Base-by-base conservation (phyloP, 2,888 invertebrate genomes). In the Anoncus sp. region DNA sequence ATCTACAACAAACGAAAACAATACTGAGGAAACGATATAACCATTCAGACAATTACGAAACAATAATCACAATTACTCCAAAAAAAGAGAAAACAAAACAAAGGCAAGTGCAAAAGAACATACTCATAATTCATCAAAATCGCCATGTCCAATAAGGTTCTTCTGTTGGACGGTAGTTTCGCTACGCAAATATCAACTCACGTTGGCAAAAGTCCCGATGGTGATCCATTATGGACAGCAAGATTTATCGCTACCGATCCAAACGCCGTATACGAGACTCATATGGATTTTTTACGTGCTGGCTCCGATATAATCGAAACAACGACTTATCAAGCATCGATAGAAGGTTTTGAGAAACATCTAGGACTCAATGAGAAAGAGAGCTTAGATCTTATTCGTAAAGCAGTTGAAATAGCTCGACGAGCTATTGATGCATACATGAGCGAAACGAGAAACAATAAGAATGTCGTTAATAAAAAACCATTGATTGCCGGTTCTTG, bases 171-270 rank as follows among this genome's bases (percentile, higher is more conserved):
- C 82, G 97, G 97, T 0, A 97, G 97, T 3, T 97, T 97, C 90
- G 96, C 96, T 12, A 95, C 96, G 9, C 97, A 97, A 91, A 92
- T 97, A 82, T 94, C 95, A 2, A 94, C 94, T 62, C 95, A 96
- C 90, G 95, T 96, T 20, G 94, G 95, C 0, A 93, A 95, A 82
- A 94, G 94, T 70, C 95, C 97, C 74, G 96, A 97, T 89, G 96
- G 96, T 0, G 97, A 98, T 90, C 97, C 97, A 0, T 91, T 98
- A 38, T 98, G 98, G 98, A 97, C 97, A 86, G 95, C 97, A 5
- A 93, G 96, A 75, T 96, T 97, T 87, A 93, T 98, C 79, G 94
- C 95, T 73, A 96, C 96, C 1, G 93, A 97, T 90, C 96, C 96
- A 2, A 93, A 95, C 14, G 96, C 96, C 65, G 95, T 98, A 66